A percentile compares a stretch with the other conserved stretches of the same genome.
Conservation (phyloP, 1,140 invertebrate species). For the Sminthurides bifidus region DNA sequence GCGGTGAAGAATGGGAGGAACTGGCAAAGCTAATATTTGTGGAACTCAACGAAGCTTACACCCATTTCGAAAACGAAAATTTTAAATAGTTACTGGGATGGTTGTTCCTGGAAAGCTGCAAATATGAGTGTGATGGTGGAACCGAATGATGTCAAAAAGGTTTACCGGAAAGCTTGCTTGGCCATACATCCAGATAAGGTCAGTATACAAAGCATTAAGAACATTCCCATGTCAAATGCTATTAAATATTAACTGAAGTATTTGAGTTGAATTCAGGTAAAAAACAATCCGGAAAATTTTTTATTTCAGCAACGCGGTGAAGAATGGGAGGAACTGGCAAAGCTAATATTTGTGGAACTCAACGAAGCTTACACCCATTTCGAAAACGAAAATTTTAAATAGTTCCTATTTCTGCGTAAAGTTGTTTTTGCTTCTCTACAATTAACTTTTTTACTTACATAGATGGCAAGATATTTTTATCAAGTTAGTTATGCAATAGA, state of each 20-base stretch:
- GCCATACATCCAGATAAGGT: constrained; percentile 98
- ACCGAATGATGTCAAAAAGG: constrained; percentile 85
- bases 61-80: constrained; percentile 64
- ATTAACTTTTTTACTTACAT: too few species aligned
- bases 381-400: too few species aligned
- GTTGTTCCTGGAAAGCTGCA: constrained; percentile 78
- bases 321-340: constrained; percentile 79
- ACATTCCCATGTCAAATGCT: background rate
- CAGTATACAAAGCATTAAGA: constrained; percentile 26
- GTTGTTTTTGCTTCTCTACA: too few species aligned
- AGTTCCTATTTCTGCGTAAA: too few species aligned
- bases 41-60: constrained; percentile 97
- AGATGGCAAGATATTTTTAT: too few species aligned
- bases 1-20: constrained; percentile 74
- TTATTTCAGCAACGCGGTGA: constrained; percentile 65
- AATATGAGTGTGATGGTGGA: constrained; percentile 90
- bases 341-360: constrained; percentile 95
- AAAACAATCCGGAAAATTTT: too few species aligned
- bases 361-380: constrained; percentile 98
- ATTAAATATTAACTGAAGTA: constrained; percentile 1
- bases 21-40: constrained; percentile 96
- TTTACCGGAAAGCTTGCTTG: constrained; percentile 87
- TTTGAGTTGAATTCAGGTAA: background rate
- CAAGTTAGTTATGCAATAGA: too few species aligned
- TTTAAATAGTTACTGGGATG: constrained; percentile 55